Base-by-base conservation (phyloP, 2,113 vertebrate genomes). In the Grallaria varia region DNA sequence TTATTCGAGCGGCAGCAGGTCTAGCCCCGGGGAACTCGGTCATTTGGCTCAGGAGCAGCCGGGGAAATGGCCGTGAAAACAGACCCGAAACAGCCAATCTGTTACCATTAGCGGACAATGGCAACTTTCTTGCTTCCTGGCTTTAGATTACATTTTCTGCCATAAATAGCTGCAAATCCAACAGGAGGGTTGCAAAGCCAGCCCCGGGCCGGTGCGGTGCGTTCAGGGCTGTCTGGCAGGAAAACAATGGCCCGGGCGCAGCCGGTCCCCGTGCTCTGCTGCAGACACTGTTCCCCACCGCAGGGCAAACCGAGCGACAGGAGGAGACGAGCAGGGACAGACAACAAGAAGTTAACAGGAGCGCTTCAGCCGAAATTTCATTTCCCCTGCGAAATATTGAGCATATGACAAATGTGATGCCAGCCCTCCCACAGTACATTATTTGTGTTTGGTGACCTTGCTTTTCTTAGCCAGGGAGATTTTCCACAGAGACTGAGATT, bases 221-320 rank as follows among this genome's bases (percentile, higher is more conserved):
- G 14, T 42, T 86, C 59, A 21, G 78, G 45, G 80, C 59, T 40
- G 28, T 73, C 88, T 83, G 67, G 82, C 59, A 71, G 79, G 60
- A 45, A 92, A 92, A 95, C 94, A 92, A 92, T 67, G 50, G 72
- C 8, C 42, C 52, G n/a, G 7, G 53, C 92, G 67, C 31, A 13
- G 0, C 14, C 45, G 79, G 92, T 97, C 94, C n/a, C n/a, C n/a
- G n/a, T n/a, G n/a, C 95, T 92, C 94, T 91, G 44, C 39, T 83
- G 15, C 8, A 27, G 86, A 68, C 2, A 3, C 79, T 50, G 30
- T 19, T 89, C 55, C 79, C 89, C 39, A 31, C 40, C 4, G 35
- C 37, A 63, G 47, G 64, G 74, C 60, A 78, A 81, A 53, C 4
- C 25, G 6, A 17, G 20, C 35, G 60, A 67, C 59, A 76, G 30